Evolutionary conservation across 2,797 vertebrate species (phyloP), one percentile per base, ranked within the genome.

Genomic region (Typhlichthys subterraneus): DNA sequence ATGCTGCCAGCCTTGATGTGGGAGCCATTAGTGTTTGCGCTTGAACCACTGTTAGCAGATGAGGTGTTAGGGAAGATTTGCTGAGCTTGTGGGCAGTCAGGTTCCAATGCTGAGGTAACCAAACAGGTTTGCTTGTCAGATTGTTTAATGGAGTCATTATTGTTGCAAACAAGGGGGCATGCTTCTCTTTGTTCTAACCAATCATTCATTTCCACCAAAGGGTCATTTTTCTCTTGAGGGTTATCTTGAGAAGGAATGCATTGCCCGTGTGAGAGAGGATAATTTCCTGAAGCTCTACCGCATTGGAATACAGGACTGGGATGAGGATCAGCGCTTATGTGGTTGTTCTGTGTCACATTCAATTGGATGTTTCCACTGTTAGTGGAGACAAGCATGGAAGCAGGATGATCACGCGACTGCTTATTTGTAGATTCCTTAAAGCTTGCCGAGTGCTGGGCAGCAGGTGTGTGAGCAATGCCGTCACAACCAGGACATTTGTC

Each of bases 291-390:
- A 12, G 60, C 65, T 45, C 13, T 33, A 33, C 45, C 4, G 51
- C 60, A 23, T 42, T 72, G 57, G 4, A 65, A 51, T 67, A 15
- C 4, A 12, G 48, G 42, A 8, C 54, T 68, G 2, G 1, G 45
- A 14, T 61, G 0, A 11, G 38, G 11, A 23, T 52, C 47, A 0
- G 54, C 55, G 8, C 58, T 56, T 58, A 1, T 52, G 7, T 10
- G 11, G 50, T 38, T 45, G 5, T 57, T 48, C 1, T 55, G 45
- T 7, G 29, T 68, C 56, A 62, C 9, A 54, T 53, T 14, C 56
- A 68, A 68, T 12, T 72, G 64, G 11, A 55, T 53, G 33, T 31
- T 42, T 55, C 23, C 13, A 45, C 45, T 48, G 67, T 52, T 55
- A 7, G 45, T 1, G n/a, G 60, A 12, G 0, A 56, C 45, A 7